Percentiles rank a stretch among this genome's conserved stretches.
phyloP scores from a whole-genome alignment of 2,113 vertebrate species.

The Martes martes region DNA sequence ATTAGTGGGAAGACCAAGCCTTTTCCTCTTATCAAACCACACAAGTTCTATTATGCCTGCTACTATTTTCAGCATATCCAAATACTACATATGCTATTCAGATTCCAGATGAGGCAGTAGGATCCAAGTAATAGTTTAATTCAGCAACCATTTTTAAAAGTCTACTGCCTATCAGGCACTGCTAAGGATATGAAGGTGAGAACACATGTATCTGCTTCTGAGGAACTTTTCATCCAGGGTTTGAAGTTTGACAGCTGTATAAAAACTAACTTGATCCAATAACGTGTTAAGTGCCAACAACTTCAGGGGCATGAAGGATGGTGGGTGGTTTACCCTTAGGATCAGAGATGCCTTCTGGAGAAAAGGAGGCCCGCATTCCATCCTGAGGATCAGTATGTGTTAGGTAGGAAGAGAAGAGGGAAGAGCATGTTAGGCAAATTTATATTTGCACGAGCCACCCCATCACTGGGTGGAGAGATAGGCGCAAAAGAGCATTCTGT shows the following conservation, averaged over 20 bases:
- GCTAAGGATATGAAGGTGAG: not conserved
- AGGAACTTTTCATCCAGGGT: not conserved
- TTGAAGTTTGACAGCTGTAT: not conserved
- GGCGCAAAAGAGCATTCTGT: not conserved
- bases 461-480: not conserved
- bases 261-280: not conserved
- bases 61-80: not conserved
- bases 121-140: not conserved
- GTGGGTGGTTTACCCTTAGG: not conserved
- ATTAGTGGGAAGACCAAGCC: not conserved
- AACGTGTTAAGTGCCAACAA: not conserved
- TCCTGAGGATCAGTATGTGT: not conserved
- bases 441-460: not conserved
- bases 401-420: not conserved
- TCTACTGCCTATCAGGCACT: not conserved
- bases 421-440: not conserved
- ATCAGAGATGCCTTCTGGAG: not conserved
- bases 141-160: not conserved
- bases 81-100: not conserved
- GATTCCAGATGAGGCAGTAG: not conserved
- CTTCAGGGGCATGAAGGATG: not conserved
- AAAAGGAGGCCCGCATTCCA: not conserved
- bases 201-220: not conserved
- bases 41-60: not conserved
- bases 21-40: not conserved